Percentiles rank a stretch among this genome's conserved stretches.
These are phyloP conservation scores for Polypedilum pembai DNA, from an alignment of 1,140 invertebrate species.

Conservation along the genomic window DNA sequence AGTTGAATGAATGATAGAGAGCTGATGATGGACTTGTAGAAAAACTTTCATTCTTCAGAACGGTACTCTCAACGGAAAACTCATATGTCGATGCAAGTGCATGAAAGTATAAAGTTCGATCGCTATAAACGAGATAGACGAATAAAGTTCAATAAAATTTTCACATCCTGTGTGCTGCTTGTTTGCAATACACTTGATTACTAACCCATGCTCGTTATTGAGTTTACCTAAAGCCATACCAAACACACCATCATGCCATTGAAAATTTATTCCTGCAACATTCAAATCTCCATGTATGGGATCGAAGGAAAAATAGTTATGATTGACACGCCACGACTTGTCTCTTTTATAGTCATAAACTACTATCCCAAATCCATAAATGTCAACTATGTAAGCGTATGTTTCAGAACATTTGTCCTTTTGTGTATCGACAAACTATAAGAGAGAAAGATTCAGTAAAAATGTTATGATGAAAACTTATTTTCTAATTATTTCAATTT, in stretches of 20 bases:
- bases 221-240: conserved; percentile 55
- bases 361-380: conserved; percentile 62
- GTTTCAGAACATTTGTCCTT: conserved; percentile 60
- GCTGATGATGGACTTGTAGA: background rate
- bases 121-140: conserved; percentile 33
- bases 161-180: conserved; percentile 30
- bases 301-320: conserved; percentile 76
- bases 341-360: conserved; percentile 67
- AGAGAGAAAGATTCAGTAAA: background rate
- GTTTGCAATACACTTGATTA: background rate
- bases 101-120: conserved; percentile 45
- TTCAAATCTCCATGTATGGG: conserved; percentile 63
- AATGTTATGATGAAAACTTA: too few species aligned
- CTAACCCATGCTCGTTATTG: conserved; percentile 47
- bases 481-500: too few species aligned
- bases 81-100: conserved; percentile 44
- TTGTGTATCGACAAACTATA: conserved; percentile 56
- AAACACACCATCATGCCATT: conserved; percentile 70
- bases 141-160: conserved; percentile 18
- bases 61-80: conserved; percentile 42
- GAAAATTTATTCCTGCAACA: conserved; percentile 62
- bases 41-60: conserved; percentile 44
- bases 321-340: conserved; percentile 65
- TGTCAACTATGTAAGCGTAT: conserved; percentile 65
- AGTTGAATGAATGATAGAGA: conserved; percentile 33